These are phyloP conservation scores for Plectus sambesii DNA, from an alignment of 1,140 invertebrate species.

Conservation along the genomic window DNA sequence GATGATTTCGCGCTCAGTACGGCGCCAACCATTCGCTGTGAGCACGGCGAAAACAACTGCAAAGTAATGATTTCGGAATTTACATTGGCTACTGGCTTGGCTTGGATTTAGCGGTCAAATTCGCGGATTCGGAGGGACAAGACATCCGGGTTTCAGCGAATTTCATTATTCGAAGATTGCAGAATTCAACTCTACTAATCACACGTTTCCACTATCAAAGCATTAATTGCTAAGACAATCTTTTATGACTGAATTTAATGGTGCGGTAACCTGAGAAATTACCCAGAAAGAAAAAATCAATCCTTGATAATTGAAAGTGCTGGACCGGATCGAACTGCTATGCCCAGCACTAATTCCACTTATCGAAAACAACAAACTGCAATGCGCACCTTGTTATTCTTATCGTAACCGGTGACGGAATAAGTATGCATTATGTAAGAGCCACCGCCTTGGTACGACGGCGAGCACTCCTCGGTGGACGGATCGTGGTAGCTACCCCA, in stretches of 20 bases:
- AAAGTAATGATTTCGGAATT: no score
- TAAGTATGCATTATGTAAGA: slow-evolving; percentile 17
- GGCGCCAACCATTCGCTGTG: no score
- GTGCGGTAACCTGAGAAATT: not conserved
- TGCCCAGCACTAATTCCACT: not conserved
- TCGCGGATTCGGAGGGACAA: no score
- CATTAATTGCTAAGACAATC: not conserved
- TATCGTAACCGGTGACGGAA: slow-evolving; percentile 16
- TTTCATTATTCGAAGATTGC: no score
- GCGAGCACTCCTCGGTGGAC: slow-evolving; percentile 8
- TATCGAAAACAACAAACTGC: not conserved
- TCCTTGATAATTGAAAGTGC: no score
- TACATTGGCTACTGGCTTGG: no score
- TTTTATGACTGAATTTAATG: not conserved
- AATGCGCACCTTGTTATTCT: slow-evolving; percentile 19
- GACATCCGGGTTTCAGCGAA: no score
- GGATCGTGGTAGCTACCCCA: slow-evolving; percentile 20
- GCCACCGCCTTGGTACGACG: slow-evolving; percentile 12
- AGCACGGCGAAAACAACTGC: no score
- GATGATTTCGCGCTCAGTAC: no score
- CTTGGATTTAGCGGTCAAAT: no score
- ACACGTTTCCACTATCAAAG: not conserved
- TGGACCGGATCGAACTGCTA: no score
- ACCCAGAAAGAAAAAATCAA: not conserved
- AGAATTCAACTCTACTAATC: not conserved